Base-by-base conservation (phyloP, 92 coral and sea anemone species). In the Micromussa lordhowensis region DNA sequence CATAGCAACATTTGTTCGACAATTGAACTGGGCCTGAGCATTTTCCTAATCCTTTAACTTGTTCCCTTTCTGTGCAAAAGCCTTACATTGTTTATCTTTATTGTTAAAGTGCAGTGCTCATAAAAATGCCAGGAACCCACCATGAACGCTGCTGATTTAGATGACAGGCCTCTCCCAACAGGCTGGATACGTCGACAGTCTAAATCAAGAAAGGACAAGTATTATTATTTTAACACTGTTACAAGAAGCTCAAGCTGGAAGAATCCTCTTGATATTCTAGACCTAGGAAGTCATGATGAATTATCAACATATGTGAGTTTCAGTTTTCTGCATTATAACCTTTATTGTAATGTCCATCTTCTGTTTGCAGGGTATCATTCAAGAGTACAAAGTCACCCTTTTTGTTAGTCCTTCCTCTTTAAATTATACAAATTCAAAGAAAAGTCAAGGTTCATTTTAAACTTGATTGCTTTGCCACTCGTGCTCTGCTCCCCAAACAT, bases 171-270 rank as follows among this genome's bases (percentile, higher is more conserved):
- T 3, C 88, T 96, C 29, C 98, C 98, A 9, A 85, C 88, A 14
- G 94, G 94, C 72, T 97, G 99, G 99, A 79, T 92, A 70, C 91
- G 95, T 18, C 89, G 90, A n/a, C 57, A 77, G 57, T 95, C 96
- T 83, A 94, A 78, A 86, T 91, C 93, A 84, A 87, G 95, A 87
- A 69, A 48, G 9, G 95, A 88, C 58, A 93, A 85, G 57, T 34
- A 36, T 2, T 97, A 90, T 69, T 97, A 84, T 80, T 97, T 94
- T 82, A 95, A 97, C 84, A 93, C 88, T 44, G 83, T 54, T 19
- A 92, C 98, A n/a, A 87, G 95, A 68, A 74, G 57, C 63, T 92
- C 98, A 5, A 91, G 95, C 64, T 97, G 99, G 99, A 94, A 90
- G 32, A 96, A 94, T 59, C 99, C 99, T 30, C 80, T 77, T 18